Conservation (phyloP, 1,140 invertebrate genomes). For the Trypoxylus dichotomus region DNA sequence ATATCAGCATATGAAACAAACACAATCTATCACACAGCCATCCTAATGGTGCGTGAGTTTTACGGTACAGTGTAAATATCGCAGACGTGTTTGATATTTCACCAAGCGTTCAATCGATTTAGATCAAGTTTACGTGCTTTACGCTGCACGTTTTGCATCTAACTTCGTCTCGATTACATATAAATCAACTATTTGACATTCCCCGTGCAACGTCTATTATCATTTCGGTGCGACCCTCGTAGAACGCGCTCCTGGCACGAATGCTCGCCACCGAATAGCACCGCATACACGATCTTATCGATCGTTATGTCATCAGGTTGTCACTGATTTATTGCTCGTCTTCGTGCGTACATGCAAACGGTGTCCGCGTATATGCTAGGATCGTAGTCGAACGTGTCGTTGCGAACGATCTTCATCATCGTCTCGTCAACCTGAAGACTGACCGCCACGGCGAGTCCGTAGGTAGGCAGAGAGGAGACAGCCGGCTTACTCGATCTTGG, state of each 20-base stretch:
- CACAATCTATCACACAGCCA: too few species aligned
- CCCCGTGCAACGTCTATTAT: too few species aligned
- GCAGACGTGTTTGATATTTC: too few species aligned
- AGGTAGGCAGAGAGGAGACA: background rate
- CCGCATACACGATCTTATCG: constrained; percentile 12
- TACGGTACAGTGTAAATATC: too few species aligned
- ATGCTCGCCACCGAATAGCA: background rate
- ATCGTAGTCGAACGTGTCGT: background rate
- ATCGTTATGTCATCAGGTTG: constrained; percentile 8
- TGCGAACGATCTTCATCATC: background rate
- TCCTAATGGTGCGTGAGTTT: too few species aligned
- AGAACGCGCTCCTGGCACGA: background rate
- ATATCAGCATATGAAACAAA: too few species aligned
- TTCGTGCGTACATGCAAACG: background rate
- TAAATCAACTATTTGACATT: background rate
- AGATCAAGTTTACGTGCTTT: too few species aligned
- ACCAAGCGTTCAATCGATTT: too few species aligned
- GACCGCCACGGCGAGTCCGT: background rate
- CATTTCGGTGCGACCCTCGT: constrained; percentile 1
- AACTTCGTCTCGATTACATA: background rate
- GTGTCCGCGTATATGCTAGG: background rate
- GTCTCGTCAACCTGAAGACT: background rate
- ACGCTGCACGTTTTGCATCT: too few species aligned
- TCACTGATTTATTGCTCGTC: background rate
- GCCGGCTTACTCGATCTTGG: background rate